These are phyloP conservation scores for Perodicticus potto DNA, from an alignment of 2,797 vertebrate genomes.

Conservation along the genomic window DNA sequence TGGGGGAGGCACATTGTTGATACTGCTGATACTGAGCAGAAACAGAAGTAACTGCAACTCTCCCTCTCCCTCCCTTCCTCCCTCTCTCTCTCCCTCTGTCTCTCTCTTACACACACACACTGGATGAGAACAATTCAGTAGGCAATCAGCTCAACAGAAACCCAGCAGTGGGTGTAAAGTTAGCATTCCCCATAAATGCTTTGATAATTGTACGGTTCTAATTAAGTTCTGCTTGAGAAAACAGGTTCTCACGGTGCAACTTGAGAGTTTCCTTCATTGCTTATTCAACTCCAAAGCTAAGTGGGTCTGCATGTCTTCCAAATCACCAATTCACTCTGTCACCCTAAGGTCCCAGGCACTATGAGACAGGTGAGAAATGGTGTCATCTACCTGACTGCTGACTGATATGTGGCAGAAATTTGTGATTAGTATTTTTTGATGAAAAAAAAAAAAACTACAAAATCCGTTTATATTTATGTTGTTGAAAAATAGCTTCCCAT, in stretches of 20 bases:
- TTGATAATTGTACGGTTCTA: conserved; percentile 72
- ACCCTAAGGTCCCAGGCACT: background rate
- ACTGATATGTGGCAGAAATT: background rate
- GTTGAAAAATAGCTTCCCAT: conserved; percentile 73
- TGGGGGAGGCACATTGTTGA: background rate
- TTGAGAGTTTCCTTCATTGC: conserved; percentile 53
- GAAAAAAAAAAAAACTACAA: background rate
- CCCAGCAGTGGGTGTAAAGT: conserved; percentile 63
- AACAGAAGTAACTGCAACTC: background rate
- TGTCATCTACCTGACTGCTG: background rate
- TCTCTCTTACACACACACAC: background rate
- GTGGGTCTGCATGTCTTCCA: background rate
- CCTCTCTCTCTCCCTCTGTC: background rate
- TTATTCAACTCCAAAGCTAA: conserved; percentile 46
- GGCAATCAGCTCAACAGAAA: conserved; percentile 59
- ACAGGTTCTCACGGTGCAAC: conserved; percentile 73
- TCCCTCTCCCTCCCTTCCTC: background rate
- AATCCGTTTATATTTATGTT: conserved; percentile 61
- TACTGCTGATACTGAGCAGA: background rate
- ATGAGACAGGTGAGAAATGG: background rate
- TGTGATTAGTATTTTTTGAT: background rate
- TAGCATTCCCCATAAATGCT: conserved; percentile 73
- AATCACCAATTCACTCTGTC: background rate
- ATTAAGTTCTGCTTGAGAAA: conserved; percentile 77
- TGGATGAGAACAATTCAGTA: conserved; percentile 37